Evolutionary conservation across 1,140 invertebrate genomes (phyloP), one percentile per base, ranked within the genome.

Genomic region (Pseudomyrmex flavicornis): DNA sequence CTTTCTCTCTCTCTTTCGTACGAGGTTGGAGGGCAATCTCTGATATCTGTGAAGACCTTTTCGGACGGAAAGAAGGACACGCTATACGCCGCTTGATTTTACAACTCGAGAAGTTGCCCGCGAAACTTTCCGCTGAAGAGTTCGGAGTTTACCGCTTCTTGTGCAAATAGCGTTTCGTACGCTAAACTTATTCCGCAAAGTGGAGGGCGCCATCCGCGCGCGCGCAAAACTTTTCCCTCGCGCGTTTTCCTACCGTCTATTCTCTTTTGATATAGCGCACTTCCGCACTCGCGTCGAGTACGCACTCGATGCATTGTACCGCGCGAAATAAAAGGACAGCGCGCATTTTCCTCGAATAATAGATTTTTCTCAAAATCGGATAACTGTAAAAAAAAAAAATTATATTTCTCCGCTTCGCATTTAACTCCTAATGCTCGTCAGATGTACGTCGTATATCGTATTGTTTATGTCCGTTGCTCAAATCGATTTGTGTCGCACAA

Each of bases 121-220:
- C 44, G 75, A 88, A 90, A 90, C 74, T 91, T 91, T 84, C 58
- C 35, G 58, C 35, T 65, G 74, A 86, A 83, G 77, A 86, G 88
- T 80, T 89, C 83, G 76, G 83, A 90, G 89, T 90, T 91, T 90
- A 86, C 80, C 88, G 83, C 70, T 89, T 89, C 84, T 89, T 87
- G 88, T 88, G 85, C 90, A 90, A 90, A 91, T 90, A 83, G 77
- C 85, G 76, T 90, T 87, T 85, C 79, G 26, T 80, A 80, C 61
- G 77, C 82, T 88, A 84, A 90, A 89, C 89, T 91, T 90, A 89
- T 90, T 90, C 68, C 62, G 72, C 54, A 63, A 44, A 54, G 35
- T 56, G 22, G 63, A 35, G 35, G 69, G 22, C 22, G 15, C 46
- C 26, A 9, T 17, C 17, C 70, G 52, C 35, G 62, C 61, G 26